Evolutionary conservation across 2,797 vertebrate genomes (phyloP), one percentile per base, ranked within the genome.

Genomic region (Hylomyscus alleni): DNA sequence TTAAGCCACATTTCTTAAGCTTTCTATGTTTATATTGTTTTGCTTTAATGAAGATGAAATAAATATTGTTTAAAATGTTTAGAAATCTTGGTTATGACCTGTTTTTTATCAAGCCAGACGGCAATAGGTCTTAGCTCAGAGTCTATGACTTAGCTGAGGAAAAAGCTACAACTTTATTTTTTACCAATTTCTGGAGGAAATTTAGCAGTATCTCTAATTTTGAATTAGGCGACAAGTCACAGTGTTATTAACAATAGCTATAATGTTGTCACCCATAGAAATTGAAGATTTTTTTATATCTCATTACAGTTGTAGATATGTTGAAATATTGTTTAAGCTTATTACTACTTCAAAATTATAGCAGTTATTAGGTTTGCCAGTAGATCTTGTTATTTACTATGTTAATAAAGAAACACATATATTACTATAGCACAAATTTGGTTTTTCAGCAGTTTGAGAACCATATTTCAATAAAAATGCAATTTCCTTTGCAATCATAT

Each of bases 291-390:
- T 96, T 97, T 97, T 96, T 90, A 72, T 95, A 95, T 88, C 91
- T 96, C 76, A 93, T 97, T 97, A 95, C 22, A 52, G 75, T 78
- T 97, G 86, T 58, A 92, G 93, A 94, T 92, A 90, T 26, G 52
- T 87, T 97, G 95, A 97, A 95, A 97, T 97, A 97, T 96, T 95
- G 91, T 82, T 97, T 95, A 96, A 93, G 83, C 65, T 97, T 97
- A 96, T 97, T 92, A 91, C 72, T 77, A 84, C 89, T 91, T 95
- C 96, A 95, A 81, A 97, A 97, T 94, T 89, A 95, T 17, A 84
- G 80, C 90, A 81, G 90, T 96, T 97, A 95, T 95, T 95, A 84
- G 97, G 82, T 26, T 54, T 92, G 40, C 86, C 89, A 78, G 86
- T n/a, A 95, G 58, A 95, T 65, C 86, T 94, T 95, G 62, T 95